Conservation (phyloP, 2,113 vertebrate genomes). For the Megatriorchis doriae region DNA sequence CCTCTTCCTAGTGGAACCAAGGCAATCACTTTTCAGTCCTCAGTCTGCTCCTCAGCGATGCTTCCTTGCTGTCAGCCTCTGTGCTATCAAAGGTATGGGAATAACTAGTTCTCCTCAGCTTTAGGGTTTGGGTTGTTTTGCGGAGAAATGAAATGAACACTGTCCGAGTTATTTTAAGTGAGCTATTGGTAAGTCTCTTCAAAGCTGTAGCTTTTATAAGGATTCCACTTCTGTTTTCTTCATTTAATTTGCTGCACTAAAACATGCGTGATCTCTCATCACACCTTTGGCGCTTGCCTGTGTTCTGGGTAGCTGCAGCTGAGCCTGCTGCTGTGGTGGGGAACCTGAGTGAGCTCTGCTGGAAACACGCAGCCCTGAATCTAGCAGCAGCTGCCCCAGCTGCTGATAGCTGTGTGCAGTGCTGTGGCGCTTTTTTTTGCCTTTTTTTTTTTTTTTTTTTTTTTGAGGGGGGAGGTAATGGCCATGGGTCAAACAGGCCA, state of each 20-base stretch:
- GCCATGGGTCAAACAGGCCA: not conserved
- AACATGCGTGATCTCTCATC: not conserved
- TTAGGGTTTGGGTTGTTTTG: not conserved
- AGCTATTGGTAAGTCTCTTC: not conserved
- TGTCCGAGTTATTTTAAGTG: conserved; percentile 5
- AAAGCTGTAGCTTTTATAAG: not conserved
- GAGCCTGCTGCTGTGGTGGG: not conserved
- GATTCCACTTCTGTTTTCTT: not conserved
- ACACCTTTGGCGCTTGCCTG: not conserved
- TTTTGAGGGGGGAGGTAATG: not conserved
- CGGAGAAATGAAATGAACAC: not conserved
- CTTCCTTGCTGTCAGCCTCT: not conserved
- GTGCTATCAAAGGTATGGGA: not conserved
- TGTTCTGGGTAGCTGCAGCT: not conserved
- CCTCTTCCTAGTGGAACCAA: not conserved
- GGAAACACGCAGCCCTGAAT: not conserved
- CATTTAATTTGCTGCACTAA: not conserved
- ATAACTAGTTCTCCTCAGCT: conserved; percentile 16
- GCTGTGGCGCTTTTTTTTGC: not conserved
- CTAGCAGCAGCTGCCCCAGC: not conserved
- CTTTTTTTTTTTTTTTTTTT: not conserved
- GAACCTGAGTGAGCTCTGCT: not conserved
- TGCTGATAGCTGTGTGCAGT: not conserved
- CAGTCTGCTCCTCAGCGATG: not conserved
- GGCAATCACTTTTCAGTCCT: not conserved